phyloP scores from a whole-genome alignment of 2,888 invertebrate genomes.

The Agrotis clavis region DNA sequence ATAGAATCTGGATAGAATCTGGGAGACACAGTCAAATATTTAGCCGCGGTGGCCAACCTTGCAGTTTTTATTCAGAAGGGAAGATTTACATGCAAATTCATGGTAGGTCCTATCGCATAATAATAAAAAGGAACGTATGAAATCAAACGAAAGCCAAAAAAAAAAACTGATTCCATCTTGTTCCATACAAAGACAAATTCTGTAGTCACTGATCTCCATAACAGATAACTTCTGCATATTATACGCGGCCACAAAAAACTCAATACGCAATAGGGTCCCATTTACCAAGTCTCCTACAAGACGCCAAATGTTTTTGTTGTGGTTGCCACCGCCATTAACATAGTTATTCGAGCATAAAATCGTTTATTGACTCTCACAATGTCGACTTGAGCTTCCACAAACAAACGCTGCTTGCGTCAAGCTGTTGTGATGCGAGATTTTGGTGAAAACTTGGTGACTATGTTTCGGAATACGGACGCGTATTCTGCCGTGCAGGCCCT shows the following conservation, averaged over 20 bases:
- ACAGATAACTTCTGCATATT: slow-evolving; percentile 37
- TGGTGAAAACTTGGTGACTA: slow-evolving; percentile 45
- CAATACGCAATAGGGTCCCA: slow-evolving; percentile 49
- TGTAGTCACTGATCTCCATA: slow-evolving; percentile 19
- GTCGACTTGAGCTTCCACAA: slow-evolving; percentile 71
- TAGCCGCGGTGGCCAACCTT: too few species aligned
- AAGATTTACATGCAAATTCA: background rate
- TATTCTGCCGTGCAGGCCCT: too few species aligned
- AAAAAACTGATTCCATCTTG: background rate
- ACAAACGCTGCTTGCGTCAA: slow-evolving; percentile 60
- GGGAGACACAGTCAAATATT: too few species aligned
- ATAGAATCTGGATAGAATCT: too few species aligned
- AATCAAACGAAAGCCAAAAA: background rate
- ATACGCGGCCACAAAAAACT: slow-evolving; percentile 33
- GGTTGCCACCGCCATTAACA: slow-evolving; percentile 79
- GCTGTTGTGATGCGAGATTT: slow-evolving; percentile 54
- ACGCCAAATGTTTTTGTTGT: slow-evolving; percentile 80
- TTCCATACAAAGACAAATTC: background rate
- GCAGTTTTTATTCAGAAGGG: background rate
- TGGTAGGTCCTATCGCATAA: background rate
- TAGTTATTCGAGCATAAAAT: slow-evolving; percentile 86
- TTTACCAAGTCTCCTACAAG: slow-evolving; percentile 67
- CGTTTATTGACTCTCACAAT: slow-evolving; percentile 80
- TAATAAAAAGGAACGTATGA: background rate
- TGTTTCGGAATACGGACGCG: slow-evolving; percentile 17